Evolutionary conservation across 2,113 vertebrate genomes (phyloP), one percentile per base, ranked within the genome.

Genomic region (Ictalurus punctatus): DNA sequence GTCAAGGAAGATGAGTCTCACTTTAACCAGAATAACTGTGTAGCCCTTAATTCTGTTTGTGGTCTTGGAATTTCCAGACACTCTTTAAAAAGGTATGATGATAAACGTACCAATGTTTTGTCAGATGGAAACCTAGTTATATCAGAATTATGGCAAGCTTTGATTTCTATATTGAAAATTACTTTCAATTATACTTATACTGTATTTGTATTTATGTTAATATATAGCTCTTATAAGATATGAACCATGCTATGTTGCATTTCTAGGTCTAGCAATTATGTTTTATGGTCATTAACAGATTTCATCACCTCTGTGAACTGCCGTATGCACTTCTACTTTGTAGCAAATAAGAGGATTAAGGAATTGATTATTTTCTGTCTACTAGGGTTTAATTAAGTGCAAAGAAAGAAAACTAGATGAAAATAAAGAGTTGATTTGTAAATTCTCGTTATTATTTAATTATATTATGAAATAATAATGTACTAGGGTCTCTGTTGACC

Each of bases 1-100:
- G 78, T 76, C 78, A 76, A 58, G 83, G 83, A 65, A 40, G n/a
- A 76, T 17, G 17, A 58, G 25, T 79, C 79, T 74, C 65, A 88
- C 79, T 78, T 79, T n/a, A 88, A 78, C 82, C 67, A 86, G 56
- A 86, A 78, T 52, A 90, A 83, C 58, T 79, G 59, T 79, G 71
- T 79, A 27, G 10, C 1, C 16, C 81, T 40, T 83, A 27, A 61
- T 59, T 61, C 81, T 61, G 34, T 61, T 25, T 61, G 9, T 27
- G 58, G 19, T 61, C 21, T 37, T 25, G 80, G 12, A 34, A 61
- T 25, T 27, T 63, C 21, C 52, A 54, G 52, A 21, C 52, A 7
- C 78, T 83, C 10, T 83, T 61, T 59, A 12, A 44, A 83, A 63
- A 40, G 2, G 2, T 61, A 83, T 83, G 56, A 59, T 59, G 80